Evolutionary conservation across 2,888 invertebrate species (phyloP).

Genomic region (Pocota personata): DNA sequence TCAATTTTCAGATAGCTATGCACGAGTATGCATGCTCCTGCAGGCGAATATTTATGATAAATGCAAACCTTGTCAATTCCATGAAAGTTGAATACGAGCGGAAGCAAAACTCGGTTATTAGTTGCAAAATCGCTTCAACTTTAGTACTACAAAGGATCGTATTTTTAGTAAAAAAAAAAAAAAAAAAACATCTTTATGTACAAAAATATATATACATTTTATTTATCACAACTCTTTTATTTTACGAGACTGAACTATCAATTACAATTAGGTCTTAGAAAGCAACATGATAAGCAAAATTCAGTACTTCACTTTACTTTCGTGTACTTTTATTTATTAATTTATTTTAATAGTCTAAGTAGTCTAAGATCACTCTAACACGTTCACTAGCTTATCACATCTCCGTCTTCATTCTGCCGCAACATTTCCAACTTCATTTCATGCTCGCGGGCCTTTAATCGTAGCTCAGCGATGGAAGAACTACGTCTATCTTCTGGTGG

Average conservation of each 20-base stretch:
- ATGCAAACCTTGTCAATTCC: too few relatives aligned
- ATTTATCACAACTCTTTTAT: slow-evolving; percentile 62
- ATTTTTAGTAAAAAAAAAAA: background rate
- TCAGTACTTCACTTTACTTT: slow-evolving; percentile 36
- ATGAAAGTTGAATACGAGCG: too few relatives aligned
- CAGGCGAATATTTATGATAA: too few relatives aligned
- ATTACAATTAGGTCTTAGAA: background rate
- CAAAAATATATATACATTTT: slow-evolving; percentile 44
- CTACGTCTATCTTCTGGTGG: slow-evolving; percentile 92
- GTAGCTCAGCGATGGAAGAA: slow-evolving; percentile 93
- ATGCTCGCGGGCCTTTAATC: slow-evolving; percentile 95
- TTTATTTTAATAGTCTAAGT: slow-evolving; percentile 13
- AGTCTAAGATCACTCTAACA: background rate
- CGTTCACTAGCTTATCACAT: slow-evolving; percentile 88
- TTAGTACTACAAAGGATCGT: too few relatives aligned
- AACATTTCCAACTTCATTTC: slow-evolving; percentile 93
- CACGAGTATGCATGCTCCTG: too few relatives aligned
- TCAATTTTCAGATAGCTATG: too few relatives aligned
- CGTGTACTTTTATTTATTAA: background rate
- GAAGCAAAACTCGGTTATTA: too few relatives aligned
- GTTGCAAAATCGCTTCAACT: too few relatives aligned
- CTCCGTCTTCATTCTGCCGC: slow-evolving; percentile 89
- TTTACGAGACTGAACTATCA: slow-evolving; percentile 12
- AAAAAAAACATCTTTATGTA: background rate
- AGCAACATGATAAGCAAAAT: slow-evolving; percentile 8